Evolutionary conservation across 2,888 invertebrate species (phyloP).

Genomic region (Drosophila greeni): DNA sequence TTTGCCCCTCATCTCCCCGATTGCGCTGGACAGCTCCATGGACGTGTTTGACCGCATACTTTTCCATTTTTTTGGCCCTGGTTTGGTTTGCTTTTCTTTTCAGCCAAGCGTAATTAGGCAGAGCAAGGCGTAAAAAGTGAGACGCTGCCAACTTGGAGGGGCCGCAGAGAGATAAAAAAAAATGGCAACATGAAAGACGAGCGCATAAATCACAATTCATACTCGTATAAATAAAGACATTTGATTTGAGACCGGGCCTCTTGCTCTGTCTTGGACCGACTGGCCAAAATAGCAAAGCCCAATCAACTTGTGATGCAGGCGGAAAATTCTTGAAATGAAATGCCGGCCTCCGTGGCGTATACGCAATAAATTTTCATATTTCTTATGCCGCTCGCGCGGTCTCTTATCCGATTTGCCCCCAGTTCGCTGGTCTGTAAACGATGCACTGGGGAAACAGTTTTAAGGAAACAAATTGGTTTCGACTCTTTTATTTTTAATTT

Average conservation of each 20-base stretch:
- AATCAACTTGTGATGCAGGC: slow-evolving; percentile 62
- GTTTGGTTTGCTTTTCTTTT: slow-evolving; percentile 32
- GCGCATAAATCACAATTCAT: slow-evolving; percentile 62
- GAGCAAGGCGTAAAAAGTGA: slow-evolving; percentile 56
- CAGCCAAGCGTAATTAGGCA: slow-evolving; percentile 67
- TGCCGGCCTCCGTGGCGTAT: slow-evolving; percentile 54
- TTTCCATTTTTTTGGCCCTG: slow-evolving; percentile 24
- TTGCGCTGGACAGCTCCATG: slow-evolving; percentile 22
- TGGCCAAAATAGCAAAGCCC: slow-evolving; percentile 54
- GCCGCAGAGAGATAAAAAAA: slow-evolving; percentile 19
- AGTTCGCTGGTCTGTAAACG: slow-evolving; percentile 29
- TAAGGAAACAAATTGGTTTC: no score
- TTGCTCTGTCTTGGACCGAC: slow-evolving; percentile 7
- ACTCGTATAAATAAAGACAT: slow-evolving; percentile 67
- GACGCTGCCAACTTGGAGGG: slow-evolving; percentile 37
- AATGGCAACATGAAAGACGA: slow-evolving; percentile 66
- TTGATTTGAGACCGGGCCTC: slow-evolving; percentile 56
- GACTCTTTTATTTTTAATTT: no score
- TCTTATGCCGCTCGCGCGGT: slow-evolving; percentile 45
- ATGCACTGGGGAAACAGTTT: slow-evolving; percentile 3
- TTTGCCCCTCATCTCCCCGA: slow-evolving; percentile 11
- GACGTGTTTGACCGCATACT: slow-evolving; percentile 33
- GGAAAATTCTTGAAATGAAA: slow-evolving; percentile 44
- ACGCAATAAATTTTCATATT: slow-evolving; percentile 74
- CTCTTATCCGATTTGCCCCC: slow-evolving; percentile 37